Evolutionary conservation across 1,140 invertebrate species (phyloP).

Genomic region (Panonychus citri): DNA sequence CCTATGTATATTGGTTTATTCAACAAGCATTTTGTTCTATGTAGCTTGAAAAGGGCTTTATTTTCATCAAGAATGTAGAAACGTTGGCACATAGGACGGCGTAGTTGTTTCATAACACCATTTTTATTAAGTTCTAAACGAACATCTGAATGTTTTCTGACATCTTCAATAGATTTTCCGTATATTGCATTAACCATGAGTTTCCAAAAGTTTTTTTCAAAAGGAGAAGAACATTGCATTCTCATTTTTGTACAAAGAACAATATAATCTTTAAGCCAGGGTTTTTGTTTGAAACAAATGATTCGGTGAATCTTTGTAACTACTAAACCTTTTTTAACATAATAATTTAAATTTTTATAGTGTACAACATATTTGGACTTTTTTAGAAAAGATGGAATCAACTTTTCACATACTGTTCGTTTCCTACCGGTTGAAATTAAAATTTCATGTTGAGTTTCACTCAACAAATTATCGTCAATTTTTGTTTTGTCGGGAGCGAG

Average conservation of each 20-base stretch:
- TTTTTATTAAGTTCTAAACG: slow-evolving; percentile 19
- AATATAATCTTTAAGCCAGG: slow-evolving; percentile 25
- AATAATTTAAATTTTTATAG: too few relatives aligned
- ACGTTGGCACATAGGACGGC: slow-evolving; percentile 23
- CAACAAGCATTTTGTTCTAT: slow-evolving; percentile 14
- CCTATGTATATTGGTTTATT: slow-evolving; percentile 19
- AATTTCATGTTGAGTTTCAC: too few relatives aligned
- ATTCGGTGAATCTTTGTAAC: slow-evolving; percentile 27
- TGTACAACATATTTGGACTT: too few relatives aligned
- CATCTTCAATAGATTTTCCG: slow-evolving; percentile 28
- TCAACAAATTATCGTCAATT: too few relatives aligned
- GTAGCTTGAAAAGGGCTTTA: slow-evolving; percentile 9
- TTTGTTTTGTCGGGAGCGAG: too few relatives aligned
- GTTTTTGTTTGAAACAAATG: slow-evolving; percentile 25
- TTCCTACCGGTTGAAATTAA: too few relatives aligned
- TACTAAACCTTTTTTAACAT: slow-evolving; percentile 23
- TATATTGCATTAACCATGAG: slow-evolving; percentile 27
- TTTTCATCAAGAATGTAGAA: too few relatives aligned
- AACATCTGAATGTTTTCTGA: slow-evolving; percentile 24
- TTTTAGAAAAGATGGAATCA: too few relatives aligned
- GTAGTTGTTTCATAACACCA: slow-evolving; percentile 19
- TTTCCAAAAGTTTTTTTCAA: slow-evolving; percentile 20
- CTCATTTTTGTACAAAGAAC: slow-evolving; percentile 22
- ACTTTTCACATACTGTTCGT: too few relatives aligned
- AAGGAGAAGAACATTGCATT: slow-evolving; percentile 15